Percentiles rank a stretch among this genome's conserved stretches.
Evolutionary conservation across 2,797 vertebrate species (phyloP).

Genomic region (Pogonophryne albipinna): DNA sequence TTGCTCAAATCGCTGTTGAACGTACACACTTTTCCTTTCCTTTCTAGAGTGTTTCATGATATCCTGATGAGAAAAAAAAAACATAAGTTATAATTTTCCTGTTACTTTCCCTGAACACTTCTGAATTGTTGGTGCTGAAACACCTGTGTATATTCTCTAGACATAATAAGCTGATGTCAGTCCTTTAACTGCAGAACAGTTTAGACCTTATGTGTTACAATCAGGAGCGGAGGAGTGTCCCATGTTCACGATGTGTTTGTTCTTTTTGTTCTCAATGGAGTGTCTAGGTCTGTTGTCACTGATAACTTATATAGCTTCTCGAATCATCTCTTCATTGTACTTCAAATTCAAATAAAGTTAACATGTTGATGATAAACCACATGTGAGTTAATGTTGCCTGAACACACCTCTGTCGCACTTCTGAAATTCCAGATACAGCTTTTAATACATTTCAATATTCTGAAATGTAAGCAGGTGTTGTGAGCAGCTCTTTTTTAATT

Average conservation of each 20-base stretch:
- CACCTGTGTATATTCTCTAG: constrained; percentile 80
- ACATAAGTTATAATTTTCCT: constrained; percentile 58
- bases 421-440: constrained; percentile 13
- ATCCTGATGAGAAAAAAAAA: constrained; percentile 51
- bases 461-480: constrained; percentile 8
- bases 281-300: constrained; percentile 85
- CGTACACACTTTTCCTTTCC: constrained; percentile 25
- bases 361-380: constrained; percentile 81
- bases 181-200: constrained; percentile 69
- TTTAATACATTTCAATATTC: neutral
- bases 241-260: constrained; percentile 82
- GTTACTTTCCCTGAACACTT: constrained; percentile 70
- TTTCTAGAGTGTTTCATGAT: constrained; percentile 63
- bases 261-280: constrained; percentile 82
- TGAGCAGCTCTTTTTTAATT: constrained; percentile 49
- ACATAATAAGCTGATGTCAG: constrained; percentile 78
- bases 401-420: neutral
- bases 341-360: constrained; percentile 86
- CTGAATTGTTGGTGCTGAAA: constrained; percentile 67
- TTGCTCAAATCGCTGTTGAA: constrained; percentile 49
- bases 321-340: constrained; percentile 85
- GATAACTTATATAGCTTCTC: constrained; percentile 85
- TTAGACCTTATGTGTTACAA: constrained; percentile 79
- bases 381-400: constrained; percentile 56
- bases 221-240: constrained; percentile 66